Base-by-base conservation (phyloP, 2,888 invertebrate genomes). In the Eutolmus rufibarbis region DNA sequence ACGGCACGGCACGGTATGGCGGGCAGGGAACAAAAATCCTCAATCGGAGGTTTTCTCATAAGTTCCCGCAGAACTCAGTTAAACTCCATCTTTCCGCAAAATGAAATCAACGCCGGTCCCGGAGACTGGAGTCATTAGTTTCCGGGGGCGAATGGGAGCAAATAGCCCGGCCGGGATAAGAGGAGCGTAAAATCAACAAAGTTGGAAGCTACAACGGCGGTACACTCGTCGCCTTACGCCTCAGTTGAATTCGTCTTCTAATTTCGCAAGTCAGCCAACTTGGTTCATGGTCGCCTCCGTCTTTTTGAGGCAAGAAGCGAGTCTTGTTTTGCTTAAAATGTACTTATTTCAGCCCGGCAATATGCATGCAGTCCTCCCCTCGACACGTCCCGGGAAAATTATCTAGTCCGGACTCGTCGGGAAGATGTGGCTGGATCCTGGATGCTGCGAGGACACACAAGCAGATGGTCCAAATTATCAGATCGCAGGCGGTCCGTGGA, bases 401-500 rank as follows among this genome's bases (percentile, higher is more conserved):
- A 66, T 66, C 28, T 66, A 66, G 66, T 66, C 66, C 66, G 66
- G 1, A 12, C 66, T 28, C 66, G 28, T 66, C 23, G 28, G 66
- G 2, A 23, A 66, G 66, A 23, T 28, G 28, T 12, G 12, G 40
- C 40, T 66, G 66, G 34, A 40, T 16, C 0, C 28, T 43, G 43
- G 46, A 19, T 34, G n/a, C 28, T 79, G 37, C 40, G 31, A 40
- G 66, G 28, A 84, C 84, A 84, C 84, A 66, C 57, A 66, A 84
- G 46, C 84, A 84, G 84, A 84, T 84, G 84, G 46, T 37, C 74
- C 23, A 74, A 84, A 84, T 66, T 84, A 84, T 84, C 84, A 84
- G 84, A 84, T 84, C 40, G 40, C 37, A 14, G 19, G 34, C 66
- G 40, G n/a, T 28, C 51, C 37, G 46, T 51, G 46, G 16, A n/a